Conservation (phyloP, 2,113 vertebrate genomes). For the Myanophis thanlyinensis region DNA sequence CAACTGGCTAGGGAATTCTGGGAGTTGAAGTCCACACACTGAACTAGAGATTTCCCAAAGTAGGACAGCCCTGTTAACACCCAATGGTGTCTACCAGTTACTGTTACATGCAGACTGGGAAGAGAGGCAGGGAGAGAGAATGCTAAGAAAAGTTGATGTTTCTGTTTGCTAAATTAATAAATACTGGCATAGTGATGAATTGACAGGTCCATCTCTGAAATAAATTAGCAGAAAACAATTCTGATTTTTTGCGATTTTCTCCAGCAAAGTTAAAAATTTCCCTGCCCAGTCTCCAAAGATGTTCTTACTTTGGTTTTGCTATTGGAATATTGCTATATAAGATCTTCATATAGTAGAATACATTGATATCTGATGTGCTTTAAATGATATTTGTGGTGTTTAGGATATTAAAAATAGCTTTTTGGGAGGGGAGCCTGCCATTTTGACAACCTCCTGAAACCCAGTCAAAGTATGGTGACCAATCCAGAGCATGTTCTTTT, state of each 20-base stretch:
- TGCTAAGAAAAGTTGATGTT: neutral
- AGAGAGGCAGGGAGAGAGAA: neutral
- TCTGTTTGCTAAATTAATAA: slow-evolving; percentile 14
- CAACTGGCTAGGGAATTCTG: neutral
- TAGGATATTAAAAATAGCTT: neutral
- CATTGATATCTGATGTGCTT: neutral
- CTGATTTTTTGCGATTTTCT: neutral
- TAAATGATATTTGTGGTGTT: neutral
- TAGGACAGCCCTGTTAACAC: neutral
- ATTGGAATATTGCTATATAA: neutral
- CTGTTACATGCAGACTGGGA: neutral
- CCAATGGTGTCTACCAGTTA: neutral
- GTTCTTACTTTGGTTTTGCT: neutral
- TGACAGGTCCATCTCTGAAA: neutral
- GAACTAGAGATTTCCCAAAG: neutral
- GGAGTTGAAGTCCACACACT: neutral
- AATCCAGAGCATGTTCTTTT: neutral
- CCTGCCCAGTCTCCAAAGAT: neutral
- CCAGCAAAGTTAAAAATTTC: neutral
- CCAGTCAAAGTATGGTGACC: neutral
- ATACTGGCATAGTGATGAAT: neutral
- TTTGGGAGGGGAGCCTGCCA: neutral
- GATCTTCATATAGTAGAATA: neutral
- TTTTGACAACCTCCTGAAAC: neutral
- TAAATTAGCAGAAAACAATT: neutral